phyloP scores from a whole-genome alignment of 2,888 invertebrate species.

The Bombylius major region DNA sequence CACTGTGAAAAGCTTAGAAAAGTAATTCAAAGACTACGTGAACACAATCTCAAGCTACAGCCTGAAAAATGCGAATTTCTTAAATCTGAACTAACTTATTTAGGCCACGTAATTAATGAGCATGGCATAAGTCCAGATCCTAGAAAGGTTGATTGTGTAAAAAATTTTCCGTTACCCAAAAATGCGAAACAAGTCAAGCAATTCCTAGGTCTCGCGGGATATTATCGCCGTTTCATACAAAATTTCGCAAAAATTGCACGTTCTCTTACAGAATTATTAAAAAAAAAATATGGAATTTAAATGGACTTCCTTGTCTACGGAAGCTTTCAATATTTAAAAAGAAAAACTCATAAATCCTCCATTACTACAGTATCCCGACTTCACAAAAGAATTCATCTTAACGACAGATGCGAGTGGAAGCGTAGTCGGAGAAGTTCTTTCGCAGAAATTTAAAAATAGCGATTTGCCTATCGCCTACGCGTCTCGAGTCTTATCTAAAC shows the following conservation, averaged over 20 bases:
- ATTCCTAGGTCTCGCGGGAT: conserved; percentile 16
- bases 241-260: conserved; percentile 7
- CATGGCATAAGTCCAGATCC: conserved; percentile 15
- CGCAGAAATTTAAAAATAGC: conserved; percentile 9
- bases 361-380: conserved; percentile 26
- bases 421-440: conserved; percentile 18
- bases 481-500: conserved; percentile 15
- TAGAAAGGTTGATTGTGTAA: not conserved
- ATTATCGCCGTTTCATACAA: conserved; percentile 10
- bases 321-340: no score
- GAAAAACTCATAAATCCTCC: conserved; percentile 18
- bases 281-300: no score
- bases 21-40: conserved; percentile 16
- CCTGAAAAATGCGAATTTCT: conserved; percentile 18
- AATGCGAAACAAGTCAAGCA: conserved; percentile 16
- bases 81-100: conserved; percentile 9
- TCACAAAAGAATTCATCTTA: conserved; percentile 18
- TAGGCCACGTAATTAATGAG: conserved; percentile 21
- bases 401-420: conserved; percentile 21
- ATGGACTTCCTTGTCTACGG: no score
- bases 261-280: no score
- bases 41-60: conserved; percentile 18
- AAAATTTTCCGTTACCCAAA: conserved; percentile 10
- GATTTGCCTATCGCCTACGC: conserved; percentile 19
- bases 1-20: conserved; percentile 15